Evolutionary conservation across 2,113 vertebrate species (phyloP).

Genomic region (Fregata magnificens): DNA sequence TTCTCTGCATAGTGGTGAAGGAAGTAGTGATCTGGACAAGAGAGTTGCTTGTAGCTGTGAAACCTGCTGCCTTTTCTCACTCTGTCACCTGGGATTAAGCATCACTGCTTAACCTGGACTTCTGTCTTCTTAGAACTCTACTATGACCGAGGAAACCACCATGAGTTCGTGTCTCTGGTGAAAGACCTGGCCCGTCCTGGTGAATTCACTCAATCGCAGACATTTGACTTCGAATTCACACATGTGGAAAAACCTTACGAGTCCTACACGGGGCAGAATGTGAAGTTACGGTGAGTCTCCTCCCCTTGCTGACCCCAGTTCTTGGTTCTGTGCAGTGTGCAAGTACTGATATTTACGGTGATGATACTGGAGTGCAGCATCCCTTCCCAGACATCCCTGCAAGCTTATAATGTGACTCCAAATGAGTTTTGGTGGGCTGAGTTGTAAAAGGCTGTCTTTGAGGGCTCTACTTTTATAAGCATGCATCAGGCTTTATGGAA

Average conservation of each 20-base stretch:
- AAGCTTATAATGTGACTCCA: neutral
- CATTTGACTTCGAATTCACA: constrained; percentile 97
- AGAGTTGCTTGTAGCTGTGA: neutral
- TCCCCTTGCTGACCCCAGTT: neutral
- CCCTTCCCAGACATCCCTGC: neutral
- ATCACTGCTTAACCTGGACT: neutral
- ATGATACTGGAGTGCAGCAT: neutral
- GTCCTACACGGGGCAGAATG: constrained; percentile 97
- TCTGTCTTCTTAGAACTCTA: constrained; percentile 84
- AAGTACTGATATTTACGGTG: neutral
- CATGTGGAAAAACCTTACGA: constrained; percentile 98
- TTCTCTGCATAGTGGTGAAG: neutral
- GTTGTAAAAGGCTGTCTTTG: neutral
- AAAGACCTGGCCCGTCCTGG: constrained; percentile 95
- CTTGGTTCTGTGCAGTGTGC: neutral
- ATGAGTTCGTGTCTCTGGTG: constrained; percentile 97
- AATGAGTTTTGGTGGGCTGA: neutral
- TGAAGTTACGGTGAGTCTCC: constrained; percentile 89
- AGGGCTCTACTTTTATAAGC: neutral
- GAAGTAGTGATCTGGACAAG: neutral
- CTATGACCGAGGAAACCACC: constrained; percentile 97
- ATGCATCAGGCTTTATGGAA: neutral
- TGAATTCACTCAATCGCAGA: constrained; percentile 93
- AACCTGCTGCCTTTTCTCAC: neutral
- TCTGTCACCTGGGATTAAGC: neutral